Evolutionary conservation across 2,113 vertebrate genomes (phyloP).

Genomic region (Rissa tridactyla): DNA sequence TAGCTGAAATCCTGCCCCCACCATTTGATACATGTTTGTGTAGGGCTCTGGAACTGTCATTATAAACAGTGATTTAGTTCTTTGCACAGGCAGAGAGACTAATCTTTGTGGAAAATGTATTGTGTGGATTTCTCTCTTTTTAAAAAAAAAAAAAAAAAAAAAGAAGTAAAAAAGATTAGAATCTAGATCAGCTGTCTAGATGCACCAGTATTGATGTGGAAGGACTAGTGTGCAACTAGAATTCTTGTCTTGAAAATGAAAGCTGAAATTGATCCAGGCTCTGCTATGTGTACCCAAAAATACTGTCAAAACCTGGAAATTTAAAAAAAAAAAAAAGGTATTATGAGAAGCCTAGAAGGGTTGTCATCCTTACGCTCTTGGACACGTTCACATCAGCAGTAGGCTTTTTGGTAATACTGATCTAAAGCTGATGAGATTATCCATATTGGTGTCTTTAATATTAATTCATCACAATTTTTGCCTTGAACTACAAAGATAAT

Average conservation of each 20-base stretch:
- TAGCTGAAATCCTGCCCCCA: background rate
- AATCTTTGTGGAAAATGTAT: background rate
- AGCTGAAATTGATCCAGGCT: background rate
- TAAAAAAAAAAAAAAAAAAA: background rate
- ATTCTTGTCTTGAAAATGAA: slow-evolving; percentile 4
- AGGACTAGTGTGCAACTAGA: background rate
- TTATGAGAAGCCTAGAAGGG: background rate
- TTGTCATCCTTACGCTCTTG: background rate
- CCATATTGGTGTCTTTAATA: background rate
- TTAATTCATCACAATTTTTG: background rate
- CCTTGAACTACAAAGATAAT: slow-evolving; percentile 40
- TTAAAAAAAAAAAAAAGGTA: background rate
- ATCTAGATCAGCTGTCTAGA: background rate
- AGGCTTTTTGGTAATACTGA: slow-evolving; percentile 16
- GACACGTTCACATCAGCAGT: background rate
- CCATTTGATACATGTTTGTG: background rate
- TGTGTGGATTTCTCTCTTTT: background rate
- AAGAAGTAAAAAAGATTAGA: background rate
- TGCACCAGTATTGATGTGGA: background rate
- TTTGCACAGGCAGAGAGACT: background rate
- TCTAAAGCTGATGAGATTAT: slow-evolving; percentile 25
- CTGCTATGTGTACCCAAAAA: background rate
- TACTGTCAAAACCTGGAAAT: background rate
- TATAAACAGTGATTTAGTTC: background rate
- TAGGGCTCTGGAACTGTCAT: background rate